Base-by-base conservation (phyloP, 2,888 invertebrate genomes). In the Cecidostiba fungosa region DNA sequence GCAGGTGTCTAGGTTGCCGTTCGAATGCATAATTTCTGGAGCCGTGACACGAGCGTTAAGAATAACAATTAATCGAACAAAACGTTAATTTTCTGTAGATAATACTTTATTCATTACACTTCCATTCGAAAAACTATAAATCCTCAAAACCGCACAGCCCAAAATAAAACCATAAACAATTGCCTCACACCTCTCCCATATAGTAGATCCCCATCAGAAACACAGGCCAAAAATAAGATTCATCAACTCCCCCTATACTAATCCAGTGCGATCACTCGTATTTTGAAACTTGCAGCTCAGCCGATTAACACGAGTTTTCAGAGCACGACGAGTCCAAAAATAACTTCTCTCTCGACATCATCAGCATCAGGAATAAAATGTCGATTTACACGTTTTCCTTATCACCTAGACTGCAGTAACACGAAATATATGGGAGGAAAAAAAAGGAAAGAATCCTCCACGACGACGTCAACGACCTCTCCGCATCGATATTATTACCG, bases 401-500 rank as follows among this genome's bases (percentile, higher is more conserved):
- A 59, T 59, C 59, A 23, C 54, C 19, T 19, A 4, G 16, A 47
- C n/a, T 16, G 54, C n/a, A 4, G 5, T 6, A 54, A 5, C 16
- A 5, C 54, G n/a, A 54, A 54, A 54, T 50, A 50, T n/a, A 62
- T 1, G 4, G 23, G 10, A 4, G 10, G 6, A n/a, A 59, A 23
- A n/a, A 54, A 59, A 59, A 59, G n/a, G 19, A 29, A 29, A 59
- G 23, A 23, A 59, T 8, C 23, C 10, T 66, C 84, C 43, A 10
- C 0, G 10, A 10, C 32, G 16, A 70, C 70, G 70, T 19, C 70
- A 70, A 36, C 36, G 70, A 70, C 70, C 19, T 36, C 19, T 36
- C 70, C n/a, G 70, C 23, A 73, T 73, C 32, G 73, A 29, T 29
- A 39, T 23, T 23, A 73, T 32, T 39, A 73, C n/a, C n/a, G 54